A percentile compares a stretch with the other conserved stretches of the same genome.
Evolutionary conservation across 2,113 vertebrate species (phyloP).

Genomic region (Eretmochelys imbricata): DNA sequence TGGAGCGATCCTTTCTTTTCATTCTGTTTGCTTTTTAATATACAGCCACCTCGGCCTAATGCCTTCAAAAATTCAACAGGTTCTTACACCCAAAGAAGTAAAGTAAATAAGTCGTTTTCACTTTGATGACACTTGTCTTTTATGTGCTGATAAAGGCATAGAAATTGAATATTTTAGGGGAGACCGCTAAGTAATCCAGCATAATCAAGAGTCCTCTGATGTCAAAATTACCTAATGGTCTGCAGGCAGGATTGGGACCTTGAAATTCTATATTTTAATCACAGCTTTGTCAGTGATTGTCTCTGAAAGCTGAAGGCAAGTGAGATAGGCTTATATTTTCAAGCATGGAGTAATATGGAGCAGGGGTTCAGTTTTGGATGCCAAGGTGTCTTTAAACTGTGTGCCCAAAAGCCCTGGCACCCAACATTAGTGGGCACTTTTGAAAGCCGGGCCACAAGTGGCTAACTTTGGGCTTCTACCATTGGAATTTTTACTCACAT

Average conservation of each 20-base stretch:
- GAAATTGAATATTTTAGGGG: neutral
- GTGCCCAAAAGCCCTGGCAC: neutral
- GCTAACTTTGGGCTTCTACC: no score
- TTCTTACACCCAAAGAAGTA: neutral
- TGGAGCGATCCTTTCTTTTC: slow-evolving; percentile 43
- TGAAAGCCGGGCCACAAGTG: neutral
- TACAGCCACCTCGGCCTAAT: neutral
- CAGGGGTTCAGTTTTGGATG: neutral
- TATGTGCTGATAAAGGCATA: neutral
- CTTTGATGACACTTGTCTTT: neutral
- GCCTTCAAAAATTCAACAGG: neutral
- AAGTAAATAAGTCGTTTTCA: neutral
- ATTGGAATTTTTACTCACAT: no score
- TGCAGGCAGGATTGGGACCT: fast-evolving
- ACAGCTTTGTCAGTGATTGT: neutral
- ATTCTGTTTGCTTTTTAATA: slow-evolving; percentile 39
- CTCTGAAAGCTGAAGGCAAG: neutral
- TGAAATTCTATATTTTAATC: neutral
- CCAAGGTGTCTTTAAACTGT: neutral
- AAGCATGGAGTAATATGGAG: neutral
- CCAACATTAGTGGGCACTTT: neutral
- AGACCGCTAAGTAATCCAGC: neutral
- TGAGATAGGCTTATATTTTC: neutral
- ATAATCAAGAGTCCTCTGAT: neutral
- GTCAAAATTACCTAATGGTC: neutral